Evolutionary conservation across 1,140 invertebrate species (phyloP), one percentile per base, ranked within the genome.

Genomic region (Heliconius melpomene): DNA sequence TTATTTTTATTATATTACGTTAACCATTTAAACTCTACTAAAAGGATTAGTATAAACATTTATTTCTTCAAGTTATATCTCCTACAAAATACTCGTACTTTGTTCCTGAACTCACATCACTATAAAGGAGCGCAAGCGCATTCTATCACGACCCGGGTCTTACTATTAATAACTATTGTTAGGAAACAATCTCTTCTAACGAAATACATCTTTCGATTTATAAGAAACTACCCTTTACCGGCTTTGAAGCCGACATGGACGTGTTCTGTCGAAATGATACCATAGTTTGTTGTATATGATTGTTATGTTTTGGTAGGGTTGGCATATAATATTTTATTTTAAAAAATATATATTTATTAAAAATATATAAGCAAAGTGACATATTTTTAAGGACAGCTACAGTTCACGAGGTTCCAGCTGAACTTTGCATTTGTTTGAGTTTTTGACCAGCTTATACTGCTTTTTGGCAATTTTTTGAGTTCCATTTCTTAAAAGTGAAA

Each of bases 111-210:
- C 40, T 16, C 72, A 80, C 87, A 83, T 78, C 87, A 81, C 87
- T 88, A 87, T 29, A 60, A 29, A n/a, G 72, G 72, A 79, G 84
- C 86, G 82, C 89, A 85, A 73, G 85, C 88, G 89, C 89, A 90
- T 90, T 87, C 80, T 88, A 73, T 90, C 89, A 90, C 89, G 89
- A 88, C 84, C 86, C 83, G 60, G 79, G 79, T 77, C 72, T 18
- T 60, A 77, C 79, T 32, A 76, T 77, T 77, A 66, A 76, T 23
- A 72, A 77, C 23, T 57, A 20, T 54, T 38, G 9, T 74, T 78
- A 79, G 66, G 72, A 74, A 74, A 66, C 29, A 74, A 66, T 57
- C 50, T 60, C 60, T 52, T 40, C 0, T 13, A 57, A 54, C 57
- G n/a, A 11, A 7, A n/a, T 75, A 75, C 70, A 72, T 71, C 75